Evolutionary conservation across 2,113 vertebrate species (phyloP), one percentile per base, ranked within the genome.

Genomic region (Gasterosteus nipponicus): DNA sequence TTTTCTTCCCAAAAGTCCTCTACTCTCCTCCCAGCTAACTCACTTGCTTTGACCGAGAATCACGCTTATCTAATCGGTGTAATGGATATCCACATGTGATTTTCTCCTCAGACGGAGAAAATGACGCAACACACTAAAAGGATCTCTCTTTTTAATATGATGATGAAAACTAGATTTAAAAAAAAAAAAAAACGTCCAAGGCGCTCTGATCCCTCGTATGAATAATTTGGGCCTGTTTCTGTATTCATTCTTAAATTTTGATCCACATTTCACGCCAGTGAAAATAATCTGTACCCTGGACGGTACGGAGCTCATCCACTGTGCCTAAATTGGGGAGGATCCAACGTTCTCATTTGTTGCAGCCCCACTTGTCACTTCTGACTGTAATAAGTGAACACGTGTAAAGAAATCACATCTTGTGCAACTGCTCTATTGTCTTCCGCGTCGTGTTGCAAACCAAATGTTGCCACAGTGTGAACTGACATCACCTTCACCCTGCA

Each of bases 321-420:
- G 12, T 54, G 59, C 60, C 11, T 78, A 16, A 59, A 70, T 75
- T n/a, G 19, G 26, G 19, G 18, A 81, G 29, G 59, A 71, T 9
- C 22, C 4, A 39, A 35, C 10, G 31, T 7, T 56, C 3, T 39
- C 12, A 77, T 62, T 77, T 57, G 56, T 57, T 62, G 49, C 47
- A 69, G 19, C 49, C 22, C 53, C 69, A 62, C 57, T 49, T 62
- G 58, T 44, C 57, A 68, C 56, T 35, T 60, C 39, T 0, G 11
- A 10, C 35, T 1, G 15, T 14, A 9, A 18, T 35, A 58, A 42
- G 22, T 67, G 68, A 7, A 18, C 38, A 29, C 22, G 51, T 54
- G 15, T 11, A 5, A 18, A 61, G 5, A 76, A 35, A 39, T 2
- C 0, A 66, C 12, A 3, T 10, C 31, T 67, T 39, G 31, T 44